These are phyloP conservation scores for Camptogramma bilineatum DNA, from an alignment of 2,888 invertebrate species.

Conservation along the genomic window DNA sequence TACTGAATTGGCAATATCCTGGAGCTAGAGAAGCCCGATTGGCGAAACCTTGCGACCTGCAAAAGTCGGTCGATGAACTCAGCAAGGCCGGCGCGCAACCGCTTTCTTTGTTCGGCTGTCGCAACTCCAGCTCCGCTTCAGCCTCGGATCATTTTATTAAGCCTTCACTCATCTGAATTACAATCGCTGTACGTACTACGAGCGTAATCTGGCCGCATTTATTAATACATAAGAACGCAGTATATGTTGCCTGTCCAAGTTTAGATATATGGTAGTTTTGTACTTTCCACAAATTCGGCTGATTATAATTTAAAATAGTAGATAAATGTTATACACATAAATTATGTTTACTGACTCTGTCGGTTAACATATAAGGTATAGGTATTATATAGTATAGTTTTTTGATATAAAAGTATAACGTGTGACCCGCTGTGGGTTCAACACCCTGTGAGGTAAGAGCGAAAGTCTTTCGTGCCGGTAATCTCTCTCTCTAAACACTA, in stretches of 20 bases:
- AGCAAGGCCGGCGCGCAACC: conserved; percentile 78
- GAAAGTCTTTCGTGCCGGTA: conserved; percentile 30
- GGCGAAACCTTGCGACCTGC: conserved; percentile 85
- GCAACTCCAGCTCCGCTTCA: conserved; percentile 71
- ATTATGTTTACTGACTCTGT: too few species aligned
- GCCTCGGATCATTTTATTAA: conserved; percentile 79
- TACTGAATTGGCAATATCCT: conserved; percentile 84
- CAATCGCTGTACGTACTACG: conserved; percentile 54
- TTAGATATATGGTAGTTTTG: conserved; percentile 10
- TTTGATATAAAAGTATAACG: background rate
- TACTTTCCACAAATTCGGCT: conserved; percentile 4
- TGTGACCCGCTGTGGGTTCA: conserved; percentile 22
- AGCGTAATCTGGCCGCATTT: conserved; percentile 49
- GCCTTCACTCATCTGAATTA: conserved; percentile 78
- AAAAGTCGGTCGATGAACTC: conserved; percentile 84
- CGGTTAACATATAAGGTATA: background rate
- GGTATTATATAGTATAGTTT: background rate
- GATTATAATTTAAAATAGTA: background rate
- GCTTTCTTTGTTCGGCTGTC: conserved; percentile 84
- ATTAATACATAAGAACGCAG: conserved; percentile 32
- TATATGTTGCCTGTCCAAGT: conserved; percentile 34
- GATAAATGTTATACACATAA: too few species aligned
- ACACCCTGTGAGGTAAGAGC: conserved; percentile 33
- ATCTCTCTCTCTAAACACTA: conserved; percentile 20
- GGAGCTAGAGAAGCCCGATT: conserved; percentile 83